Conservation (phyloP, 64 coral and sea anemone genomes). For the Astreopora myriophthalma region DNA sequence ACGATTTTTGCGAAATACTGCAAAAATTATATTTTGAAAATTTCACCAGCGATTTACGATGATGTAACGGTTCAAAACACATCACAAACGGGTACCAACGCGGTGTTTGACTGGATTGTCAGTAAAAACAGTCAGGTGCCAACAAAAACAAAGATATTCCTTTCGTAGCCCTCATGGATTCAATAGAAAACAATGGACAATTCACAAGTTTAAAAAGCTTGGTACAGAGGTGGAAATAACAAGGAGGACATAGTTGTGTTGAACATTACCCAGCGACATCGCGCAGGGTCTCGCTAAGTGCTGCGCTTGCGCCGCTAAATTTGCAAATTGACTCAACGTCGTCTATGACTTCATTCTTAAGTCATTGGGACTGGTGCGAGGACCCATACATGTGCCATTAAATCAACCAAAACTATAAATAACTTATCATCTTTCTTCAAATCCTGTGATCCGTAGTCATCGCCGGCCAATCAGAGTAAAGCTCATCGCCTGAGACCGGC, state of each 20-base stretch:
- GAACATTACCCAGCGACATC: not conserved
- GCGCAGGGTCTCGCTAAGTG: not conserved
- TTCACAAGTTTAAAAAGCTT: not conserved
- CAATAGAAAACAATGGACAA: not conserved
- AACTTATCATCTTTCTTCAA: slow-evolving; percentile 44
- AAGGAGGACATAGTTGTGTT: not conserved
- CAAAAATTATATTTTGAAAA: not conserved
- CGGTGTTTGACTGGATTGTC: not conserved
- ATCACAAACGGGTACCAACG: slow-evolving; percentile 1
- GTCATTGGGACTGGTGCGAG: slow-evolving; percentile 12
- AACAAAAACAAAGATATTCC: not conserved
- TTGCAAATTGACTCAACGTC: not conserved
- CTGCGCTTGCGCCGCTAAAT: not conserved
- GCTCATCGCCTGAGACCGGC: slow-evolving; percentile 1
- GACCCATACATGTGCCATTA: slow-evolving; percentile 19
- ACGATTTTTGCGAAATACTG: no score
- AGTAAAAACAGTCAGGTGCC: slow-evolving; percentile 8
- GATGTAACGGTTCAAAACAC: slow-evolving; percentile 24
- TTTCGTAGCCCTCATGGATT: not conserved
- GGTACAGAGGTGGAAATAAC: not conserved
- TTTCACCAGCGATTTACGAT: not conserved
- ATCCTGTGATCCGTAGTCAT: slow-evolving; percentile 50
- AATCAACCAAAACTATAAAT: slow-evolving; percentile 53
- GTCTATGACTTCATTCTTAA: slow-evolving; percentile 20
- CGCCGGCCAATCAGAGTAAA: not conserved